Percentiles rank a stretch among this genome's conserved stretches.
These are phyloP conservation scores for Megalops atlanticus DNA, from an alignment of 2,113 vertebrate genomes.

Conservation along the genomic window DNA sequence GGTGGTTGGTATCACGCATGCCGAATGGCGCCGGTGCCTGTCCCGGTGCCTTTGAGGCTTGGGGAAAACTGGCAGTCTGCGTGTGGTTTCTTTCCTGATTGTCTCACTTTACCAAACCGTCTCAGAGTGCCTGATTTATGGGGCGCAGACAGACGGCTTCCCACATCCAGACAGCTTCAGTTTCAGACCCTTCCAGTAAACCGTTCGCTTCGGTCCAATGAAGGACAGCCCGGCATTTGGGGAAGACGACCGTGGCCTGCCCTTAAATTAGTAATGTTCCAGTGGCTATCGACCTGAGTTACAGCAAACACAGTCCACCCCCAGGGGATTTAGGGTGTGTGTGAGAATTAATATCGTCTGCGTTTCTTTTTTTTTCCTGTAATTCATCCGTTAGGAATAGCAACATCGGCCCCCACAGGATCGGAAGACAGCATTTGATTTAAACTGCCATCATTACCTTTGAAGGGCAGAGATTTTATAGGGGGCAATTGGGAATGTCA, in stretches of 20 bases:
- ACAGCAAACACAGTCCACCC: not conserved
- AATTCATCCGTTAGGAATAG: slow-evolving; percentile 23
- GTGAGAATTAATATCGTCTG: not conserved
- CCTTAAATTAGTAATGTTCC: slow-evolving; percentile 20
- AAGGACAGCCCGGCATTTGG: not conserved
- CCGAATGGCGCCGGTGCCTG: not conserved
- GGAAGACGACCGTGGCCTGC: not conserved
- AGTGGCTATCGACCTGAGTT: not conserved
- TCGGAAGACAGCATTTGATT: slow-evolving; percentile 18
- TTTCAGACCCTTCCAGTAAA: slow-evolving; percentile 28
- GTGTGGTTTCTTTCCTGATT: not conserved
- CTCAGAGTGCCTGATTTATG: not conserved
- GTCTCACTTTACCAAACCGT: slow-evolving; percentile 2
- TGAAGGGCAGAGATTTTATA: slow-evolving; percentile 18
- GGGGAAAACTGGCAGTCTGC: not conserved
- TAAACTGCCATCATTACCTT: slow-evolving; percentile 13
- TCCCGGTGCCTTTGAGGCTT: not conserved
- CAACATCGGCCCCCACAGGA: slow-evolving; percentile 3
- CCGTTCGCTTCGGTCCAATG: slow-evolving; percentile 3
- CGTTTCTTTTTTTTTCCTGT: slow-evolving; percentile 16
- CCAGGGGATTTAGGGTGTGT: not conserved
- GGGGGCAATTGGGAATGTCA: slow-evolving; percentile 28
- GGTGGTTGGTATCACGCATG: too few species aligned
- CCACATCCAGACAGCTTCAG: slow-evolving; percentile 1
- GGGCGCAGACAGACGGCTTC: not conserved